Evolutionary conservation across 2,113 vertebrate species (phyloP).

Genomic region (Copsychus sechellarum): DNA sequence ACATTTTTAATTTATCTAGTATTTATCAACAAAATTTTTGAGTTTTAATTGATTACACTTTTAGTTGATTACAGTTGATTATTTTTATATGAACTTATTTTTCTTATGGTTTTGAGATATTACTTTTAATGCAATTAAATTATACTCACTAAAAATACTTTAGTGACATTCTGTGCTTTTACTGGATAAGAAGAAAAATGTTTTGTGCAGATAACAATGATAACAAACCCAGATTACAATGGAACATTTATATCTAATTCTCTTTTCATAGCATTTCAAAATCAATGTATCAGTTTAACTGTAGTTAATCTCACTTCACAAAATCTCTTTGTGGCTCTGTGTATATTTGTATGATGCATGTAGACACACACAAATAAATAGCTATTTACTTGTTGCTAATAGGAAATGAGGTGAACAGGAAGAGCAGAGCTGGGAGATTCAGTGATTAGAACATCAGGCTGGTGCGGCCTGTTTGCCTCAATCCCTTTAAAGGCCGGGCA

Average conservation of each 20-base stretch:
- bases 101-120: neutral
- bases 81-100: neutral
- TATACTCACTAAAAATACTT: neutral
- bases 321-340: neutral
- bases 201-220: neutral
- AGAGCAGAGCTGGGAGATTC: neutral
- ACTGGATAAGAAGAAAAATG: neutral
- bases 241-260: neutral
- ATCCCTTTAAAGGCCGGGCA: slow-evolving; percentile 8
- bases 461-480: slow-evolving; percentile 11
- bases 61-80: neutral
- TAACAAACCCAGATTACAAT: neutral
- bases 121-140: neutral
- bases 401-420: neutral
- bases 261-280: neutral
- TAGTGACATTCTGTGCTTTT: neutral
- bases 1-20: neutral
- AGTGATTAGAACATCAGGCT: neutral
- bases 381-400: neutral
- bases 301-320: neutral
- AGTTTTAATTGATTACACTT: neutral
- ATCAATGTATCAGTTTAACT: neutral
- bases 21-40: neutral
- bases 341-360: neutral
- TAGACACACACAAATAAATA: neutral